Evolutionary conservation across 2,113 vertebrate genomes (phyloP), one percentile per base, ranked within the genome.

Genomic region (Leptobrachium ailaonicum): DNA sequence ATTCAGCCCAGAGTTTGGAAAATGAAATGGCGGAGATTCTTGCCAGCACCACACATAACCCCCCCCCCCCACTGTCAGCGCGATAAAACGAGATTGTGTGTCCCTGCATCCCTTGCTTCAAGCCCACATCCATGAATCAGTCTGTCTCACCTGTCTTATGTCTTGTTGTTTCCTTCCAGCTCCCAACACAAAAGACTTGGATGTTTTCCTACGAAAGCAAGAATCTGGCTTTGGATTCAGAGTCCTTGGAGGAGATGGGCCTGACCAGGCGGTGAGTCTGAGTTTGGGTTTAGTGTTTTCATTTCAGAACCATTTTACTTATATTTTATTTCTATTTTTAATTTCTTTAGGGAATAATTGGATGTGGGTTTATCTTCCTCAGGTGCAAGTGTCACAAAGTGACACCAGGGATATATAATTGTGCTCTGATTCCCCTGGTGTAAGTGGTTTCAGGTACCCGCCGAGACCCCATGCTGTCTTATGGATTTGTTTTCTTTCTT

Each of bases 151-250:
- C 14, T 7, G 6, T 20, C 14, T 64, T 9, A 6, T 64, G 2
- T 64, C 62, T 66, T 41, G 14, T 76, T 85, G 79, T 13, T 78
- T 86, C 82, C 87, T 66, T 70, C 43, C 82, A 99, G 97, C 97
- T 82, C 90, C 93, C 50, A 97, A 99, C 84, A 96, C 96, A 56
- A 97, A 95, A 90, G 97, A 99, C 78, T 86, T 99, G 88, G 97
- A 98, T 50, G 94, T 98, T 85, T 98, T 95, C 85, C 96, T 98
- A 83, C 92, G 97, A 79, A 97, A 98, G 84, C 96, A 99, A 85
- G 98, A 99, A 83, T 97, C 96, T 0, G 98, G 98, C 53, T 99
- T 99, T 83, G 96, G 98, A 66, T 99, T 99, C 90, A 90, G 98
- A 9, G 97, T 99, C 41, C 94, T 99, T 0, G 98, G 98, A 82